These are phyloP conservation scores for Chrysolina oricalcia DNA, from an alignment of 2,888 invertebrate species.

Conservation along the genomic window DNA sequence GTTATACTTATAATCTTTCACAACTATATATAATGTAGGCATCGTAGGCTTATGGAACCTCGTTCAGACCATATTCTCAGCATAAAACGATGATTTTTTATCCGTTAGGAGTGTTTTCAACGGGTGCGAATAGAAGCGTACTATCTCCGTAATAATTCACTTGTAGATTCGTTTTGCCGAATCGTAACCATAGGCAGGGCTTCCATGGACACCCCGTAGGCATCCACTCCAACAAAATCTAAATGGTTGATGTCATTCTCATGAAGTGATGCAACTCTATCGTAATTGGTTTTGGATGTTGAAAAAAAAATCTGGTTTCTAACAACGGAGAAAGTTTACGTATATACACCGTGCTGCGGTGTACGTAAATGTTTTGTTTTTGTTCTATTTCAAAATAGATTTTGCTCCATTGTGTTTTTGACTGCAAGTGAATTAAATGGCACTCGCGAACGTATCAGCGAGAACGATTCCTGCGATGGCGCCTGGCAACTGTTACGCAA, in stretches of 20 bases:
- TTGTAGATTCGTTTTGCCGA: not conserved
- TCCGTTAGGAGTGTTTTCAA: too few species aligned
- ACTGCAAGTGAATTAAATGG: too few species aligned
- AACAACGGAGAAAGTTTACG: constrained; percentile 9
- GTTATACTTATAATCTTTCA: too few species aligned
- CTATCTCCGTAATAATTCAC: not conserved
- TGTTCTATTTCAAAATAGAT: constrained; percentile 16
- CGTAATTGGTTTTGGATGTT: constrained; percentile 12
- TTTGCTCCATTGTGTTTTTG: constrained; percentile 5
- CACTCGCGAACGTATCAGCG: too few species aligned
- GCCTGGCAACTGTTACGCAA: too few species aligned
- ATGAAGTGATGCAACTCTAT: constrained; percentile 10
- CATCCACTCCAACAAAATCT: not conserved
- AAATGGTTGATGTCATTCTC: constrained; percentile 15
- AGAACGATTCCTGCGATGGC: too few species aligned
- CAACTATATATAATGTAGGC: too few species aligned
- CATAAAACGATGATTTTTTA: not conserved
- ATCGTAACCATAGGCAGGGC: too few species aligned
- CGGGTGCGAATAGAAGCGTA: not conserved
- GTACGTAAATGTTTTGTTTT: constrained; percentile 13
- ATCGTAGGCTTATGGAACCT: too few species aligned
- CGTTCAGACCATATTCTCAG: too few species aligned
- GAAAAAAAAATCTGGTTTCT: constrained; percentile 20
- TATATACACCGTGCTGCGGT: not conserved
- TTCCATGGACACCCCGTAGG: not conserved